Evolutionary conservation across 2,797 vertebrate species (phyloP), one percentile per base, ranked within the genome.

Genomic region (Bovichtus diacanthus): DNA sequence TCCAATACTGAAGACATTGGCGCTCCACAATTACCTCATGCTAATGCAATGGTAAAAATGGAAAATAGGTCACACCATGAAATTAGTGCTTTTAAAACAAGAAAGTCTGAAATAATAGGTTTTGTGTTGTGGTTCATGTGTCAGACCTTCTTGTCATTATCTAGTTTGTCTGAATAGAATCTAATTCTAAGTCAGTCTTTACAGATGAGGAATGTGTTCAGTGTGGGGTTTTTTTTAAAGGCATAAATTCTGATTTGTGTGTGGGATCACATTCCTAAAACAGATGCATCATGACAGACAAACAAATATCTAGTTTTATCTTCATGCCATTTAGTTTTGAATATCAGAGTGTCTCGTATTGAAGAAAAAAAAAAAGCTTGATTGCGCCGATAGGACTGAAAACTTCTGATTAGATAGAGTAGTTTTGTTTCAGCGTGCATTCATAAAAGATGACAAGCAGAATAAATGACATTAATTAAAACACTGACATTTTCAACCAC

Each of bases 21-120:
- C 66, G 68, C 77, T 72, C 61, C 4, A 74, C 70, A 83, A 72
- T 82, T 81, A 84, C 83, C 76, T 76, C 44, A 38, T 68, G 65
- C 59, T 54, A 72, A 76, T 49, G n/a, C 72, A 80, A 75, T 51
- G 50, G 74, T 65, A 71, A 76, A 83, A 82, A 86, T 53, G 50
- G 63, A 85, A 91, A 87, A 85, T 77, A 83, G 81, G 86, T 74
- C 81, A 78, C 67, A 59, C 50, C 61, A 38, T 81, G 60, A 88
- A 88, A 90, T 88, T 63, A 81, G 18, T 13, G 47, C 66, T 76
- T 83, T 82, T 43, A 74, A 72, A 87, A 77, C 58, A 51, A 74
- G 56, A 72, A 79, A 38, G 67, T 83, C 67, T 61, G 43, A 61
- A 77, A 61, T 78, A 74, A 74, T 61, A 21, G 19, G 21, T 62